phyloP scores from a whole-genome alignment of 2,888 invertebrate species.

The Macroteleia sp. region DNA sequence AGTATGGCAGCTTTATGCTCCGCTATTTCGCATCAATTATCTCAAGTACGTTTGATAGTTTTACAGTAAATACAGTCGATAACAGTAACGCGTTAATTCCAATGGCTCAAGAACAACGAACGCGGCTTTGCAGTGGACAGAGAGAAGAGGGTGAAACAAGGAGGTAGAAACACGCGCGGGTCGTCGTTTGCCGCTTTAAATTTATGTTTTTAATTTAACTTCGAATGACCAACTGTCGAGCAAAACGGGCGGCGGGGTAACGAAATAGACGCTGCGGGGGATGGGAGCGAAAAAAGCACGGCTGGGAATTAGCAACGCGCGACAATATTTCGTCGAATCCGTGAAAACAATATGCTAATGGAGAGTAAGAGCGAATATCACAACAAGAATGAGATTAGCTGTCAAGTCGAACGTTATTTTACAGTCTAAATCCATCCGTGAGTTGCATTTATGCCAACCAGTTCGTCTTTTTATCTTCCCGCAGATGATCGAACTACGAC shows the following conservation, averaged over 20 bases:
- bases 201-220: conserved; percentile 84
- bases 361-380: conserved; percentile 68
- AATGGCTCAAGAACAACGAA: conserved; percentile 55
- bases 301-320: conserved; percentile 78
- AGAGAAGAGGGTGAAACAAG: conserved; percentile 51
- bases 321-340: conserved; percentile 81
- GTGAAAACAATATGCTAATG: conserved; percentile 83
- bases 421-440: conserved; percentile 19
- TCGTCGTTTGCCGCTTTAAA: conserved; percentile 72
- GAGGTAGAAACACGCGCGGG: conserved; percentile 47
- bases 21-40: conserved; percentile 52
- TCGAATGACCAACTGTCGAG: conserved; percentile 82
- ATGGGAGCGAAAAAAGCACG: conserved; percentile 71
- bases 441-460: no score
- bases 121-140: conserved; percentile 36
- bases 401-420: conserved; percentile 27
- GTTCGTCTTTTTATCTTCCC: no score
- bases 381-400: conserved; percentile 43
- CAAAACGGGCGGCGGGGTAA: conserved; percentile 57
- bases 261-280: conserved; percentile 49
- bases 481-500: no score
- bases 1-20: conserved; percentile 41
- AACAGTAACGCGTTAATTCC: conserved; percentile 59
- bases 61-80: conserved; percentile 59
- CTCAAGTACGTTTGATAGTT: conserved; percentile 61